Percentiles rank a stretch among this genome's conserved stretches.
Evolutionary conservation across 2,888 invertebrate genomes (phyloP).

Genomic region (Machimus rusticus): DNA sequence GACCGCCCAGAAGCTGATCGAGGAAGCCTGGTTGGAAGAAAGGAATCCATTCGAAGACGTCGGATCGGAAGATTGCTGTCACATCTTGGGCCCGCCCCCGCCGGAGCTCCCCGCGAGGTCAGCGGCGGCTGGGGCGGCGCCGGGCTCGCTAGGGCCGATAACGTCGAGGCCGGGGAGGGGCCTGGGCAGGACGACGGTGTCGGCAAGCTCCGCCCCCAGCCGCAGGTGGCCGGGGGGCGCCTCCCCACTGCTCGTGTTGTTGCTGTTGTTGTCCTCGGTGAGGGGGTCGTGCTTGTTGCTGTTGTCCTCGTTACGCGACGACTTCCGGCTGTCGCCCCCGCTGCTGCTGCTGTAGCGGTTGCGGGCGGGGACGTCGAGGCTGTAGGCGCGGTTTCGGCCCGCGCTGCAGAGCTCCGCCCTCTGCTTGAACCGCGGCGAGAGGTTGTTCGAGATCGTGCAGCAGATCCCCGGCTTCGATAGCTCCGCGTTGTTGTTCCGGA

Average conservation of each 20-base stretch:
- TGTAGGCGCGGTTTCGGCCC: slow-evolving; percentile 60
- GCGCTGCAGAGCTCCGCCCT: slow-evolving; percentile 52
- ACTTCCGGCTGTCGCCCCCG: slow-evolving; percentile 60
- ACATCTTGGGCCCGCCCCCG: slow-evolving; percentile 58
- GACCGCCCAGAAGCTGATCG: slow-evolving; percentile 61
- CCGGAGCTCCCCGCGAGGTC: slow-evolving; percentile 48
- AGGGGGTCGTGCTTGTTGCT: slow-evolving; percentile 51
- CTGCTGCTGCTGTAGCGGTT: slow-evolving; percentile 58
- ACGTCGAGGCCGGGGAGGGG: slow-evolving; percentile 50
- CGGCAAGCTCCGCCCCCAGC: slow-evolving; percentile 54
- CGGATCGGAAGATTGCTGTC: slow-evolving; percentile 61
- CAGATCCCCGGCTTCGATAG: slow-evolving; percentile 51
- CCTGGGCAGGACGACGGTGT: slow-evolving; percentile 50
- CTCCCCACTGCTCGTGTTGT: slow-evolving; percentile 60
- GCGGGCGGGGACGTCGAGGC: slow-evolving; percentile 59
- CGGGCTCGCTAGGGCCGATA: slow-evolving; percentile 48
- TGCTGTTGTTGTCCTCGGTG: slow-evolving; percentile 58
- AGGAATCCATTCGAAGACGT: slow-evolving; percentile 55
- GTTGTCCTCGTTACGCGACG: slow-evolving; percentile 57
- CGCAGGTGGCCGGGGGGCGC: slow-evolving; percentile 57
- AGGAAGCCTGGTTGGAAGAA: slow-evolving; percentile 8
- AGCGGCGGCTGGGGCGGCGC: too few relatives aligned
- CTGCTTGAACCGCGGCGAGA: slow-evolving; percentile 54
- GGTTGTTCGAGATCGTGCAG: slow-evolving; percentile 60
- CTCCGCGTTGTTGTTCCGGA: slow-evolving; percentile 55